These are phyloP conservation scores for Leucozona laternaria DNA, from an alignment of 2,888 invertebrate genomes.

Conservation along the genomic window DNA sequence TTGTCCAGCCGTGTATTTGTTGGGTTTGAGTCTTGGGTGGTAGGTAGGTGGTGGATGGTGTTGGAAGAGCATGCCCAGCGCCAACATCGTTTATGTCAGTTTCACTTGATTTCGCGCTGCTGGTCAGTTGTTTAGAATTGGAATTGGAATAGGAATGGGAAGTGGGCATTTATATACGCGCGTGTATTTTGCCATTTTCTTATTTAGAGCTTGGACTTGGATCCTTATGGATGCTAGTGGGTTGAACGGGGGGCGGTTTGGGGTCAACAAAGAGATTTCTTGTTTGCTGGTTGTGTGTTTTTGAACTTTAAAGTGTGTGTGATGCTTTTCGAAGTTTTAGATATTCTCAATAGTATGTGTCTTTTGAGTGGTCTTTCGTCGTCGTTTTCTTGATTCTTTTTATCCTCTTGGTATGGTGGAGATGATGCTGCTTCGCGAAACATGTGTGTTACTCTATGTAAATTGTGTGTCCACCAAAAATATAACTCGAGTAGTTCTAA, in stretches of 20 bases:
- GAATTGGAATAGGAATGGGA: conserved; percentile 38
- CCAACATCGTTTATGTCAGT: conserved; percentile 67
- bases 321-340: conserved; percentile 36
- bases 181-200: conserved; percentile 47
- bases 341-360: background rate
- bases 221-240: background rate
- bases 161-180: conserved; percentile 41
- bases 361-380: conserved; percentile 44
- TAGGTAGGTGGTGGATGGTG: conserved; percentile 3
- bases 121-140: conserved; percentile 70
- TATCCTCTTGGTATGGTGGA: conserved; percentile 51
- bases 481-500: conserved; percentile 7
- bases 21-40: conserved; percentile 27
- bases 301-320: conserved; percentile 71
- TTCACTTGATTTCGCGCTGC: conserved; percentile 72
- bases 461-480: conserved; percentile 67
- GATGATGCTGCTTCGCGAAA: conserved; percentile 55
- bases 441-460: conserved; percentile 69
- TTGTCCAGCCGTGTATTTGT: conserved; percentile 23
- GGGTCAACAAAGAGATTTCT: conserved; percentile 20
- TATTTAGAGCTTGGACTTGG: conserved; percentile 44
- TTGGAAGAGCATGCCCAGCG: conserved; percentile 16
- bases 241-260: background rate
- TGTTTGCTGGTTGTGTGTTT: conserved; percentile 53
- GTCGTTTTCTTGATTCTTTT: conserved; percentile 46